Base-by-base conservation (phyloP, 2,797 vertebrate species). In the Rhinoraja longicauda region DNA sequence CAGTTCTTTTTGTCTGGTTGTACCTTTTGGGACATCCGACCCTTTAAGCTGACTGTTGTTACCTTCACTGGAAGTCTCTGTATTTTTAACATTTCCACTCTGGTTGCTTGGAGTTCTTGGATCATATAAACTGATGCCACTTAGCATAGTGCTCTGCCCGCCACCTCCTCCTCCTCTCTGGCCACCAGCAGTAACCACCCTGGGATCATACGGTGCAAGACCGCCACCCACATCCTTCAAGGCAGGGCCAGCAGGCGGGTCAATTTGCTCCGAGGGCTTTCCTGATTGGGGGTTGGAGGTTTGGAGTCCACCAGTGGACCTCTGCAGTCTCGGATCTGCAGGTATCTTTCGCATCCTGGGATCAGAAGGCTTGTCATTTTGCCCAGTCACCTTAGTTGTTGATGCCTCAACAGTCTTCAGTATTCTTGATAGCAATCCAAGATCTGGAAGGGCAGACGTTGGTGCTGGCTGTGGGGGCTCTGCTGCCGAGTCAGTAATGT, bases 51-150 rank as follows among this genome's bases (percentile, higher is more conserved):
- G 97, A 0, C 95, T 0, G 0, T 94, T 39, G 0, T 94, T 39
- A 0, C 76, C 2, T 0, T 95, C 95, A 0, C 4, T 7, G 0
- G 94, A n/a, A 0, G 94, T 29, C 0, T 95, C 95, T 0, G 82
- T 0, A 0, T 95, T 95, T n/a, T 96, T 96, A 93, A 96, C 95
- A 0, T 94, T 95, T 0, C 95, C 93, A 59, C 93, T 94, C 53
- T 97, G 97, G 95, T 97, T 97, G 59, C 93, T 94, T 57, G 97
- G 97, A 95, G 97, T 97, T 96, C 98, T 95, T 0, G 98, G 98
- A 94, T 99, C 98, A 4, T 99, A 99, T 0, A 99, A 95, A 93
- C 98, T 99, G 94, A 99, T 99, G 94, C 95, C 95, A 2, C 98
- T 98, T 36, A 99, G 96, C 70, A 99, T 98, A 0, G 95, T 97